Conservation (phyloP, 2,888 invertebrate species). For the Andrena fulva region DNA sequence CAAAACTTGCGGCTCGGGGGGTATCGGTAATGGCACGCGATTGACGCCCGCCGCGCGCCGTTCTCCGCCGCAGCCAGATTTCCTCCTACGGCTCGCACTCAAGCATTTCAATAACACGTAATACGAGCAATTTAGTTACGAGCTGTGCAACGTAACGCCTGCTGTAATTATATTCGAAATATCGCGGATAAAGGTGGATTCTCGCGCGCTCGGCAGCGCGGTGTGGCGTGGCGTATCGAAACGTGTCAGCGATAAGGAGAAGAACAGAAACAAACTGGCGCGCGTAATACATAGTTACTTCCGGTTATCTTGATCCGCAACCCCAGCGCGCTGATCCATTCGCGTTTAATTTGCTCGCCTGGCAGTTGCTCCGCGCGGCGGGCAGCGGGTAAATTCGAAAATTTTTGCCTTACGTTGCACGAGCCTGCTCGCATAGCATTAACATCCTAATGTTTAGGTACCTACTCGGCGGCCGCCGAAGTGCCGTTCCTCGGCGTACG, state of each 20-base stretch:
- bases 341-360: conserved; percentile 24
- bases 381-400: background rate
- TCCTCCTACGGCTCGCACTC: background rate
- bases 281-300: conserved; percentile 5
- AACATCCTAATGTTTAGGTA: conserved; percentile 33
- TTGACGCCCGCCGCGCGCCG: background rate
- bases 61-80: background rate
- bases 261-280: conserved; percentile 9
- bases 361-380: background rate
- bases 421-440: conserved; percentile 15
- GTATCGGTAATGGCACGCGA: background rate
- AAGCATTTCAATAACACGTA: conserved; percentile 29
- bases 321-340: background rate
- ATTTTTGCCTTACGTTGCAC: background rate
- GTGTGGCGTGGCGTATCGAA: conserved; percentile 24
- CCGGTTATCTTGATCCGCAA: background rate
- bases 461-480: background rate
- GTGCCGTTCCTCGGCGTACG: conserved; percentile 7
- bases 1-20: background rate
- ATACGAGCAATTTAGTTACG: conserved; percentile 10
- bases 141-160: conserved; percentile 15
- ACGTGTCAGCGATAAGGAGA: conserved; percentile 30
- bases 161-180: conserved; percentile 37
- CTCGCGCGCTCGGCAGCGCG: background rate
- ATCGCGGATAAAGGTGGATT: conserved; percentile 27